Evolutionary conservation across 2,797 vertebrate species (phyloP), one percentile per base, ranked within the genome.

Genomic region (Chrysocyon brachyurus): DNA sequence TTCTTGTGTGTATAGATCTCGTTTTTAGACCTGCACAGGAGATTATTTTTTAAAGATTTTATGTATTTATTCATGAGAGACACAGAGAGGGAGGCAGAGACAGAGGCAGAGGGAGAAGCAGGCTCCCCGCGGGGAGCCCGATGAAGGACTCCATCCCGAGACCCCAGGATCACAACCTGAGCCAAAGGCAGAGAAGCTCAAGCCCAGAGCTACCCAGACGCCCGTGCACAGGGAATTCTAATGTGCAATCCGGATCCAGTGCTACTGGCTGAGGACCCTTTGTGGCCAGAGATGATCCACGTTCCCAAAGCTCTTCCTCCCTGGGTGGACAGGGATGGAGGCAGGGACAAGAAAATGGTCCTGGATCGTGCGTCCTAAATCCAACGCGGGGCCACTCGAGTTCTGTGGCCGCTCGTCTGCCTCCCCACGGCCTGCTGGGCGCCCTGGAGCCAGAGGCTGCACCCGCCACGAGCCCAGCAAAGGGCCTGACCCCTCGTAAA

Each of bases 381-480:
- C n/a, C 11, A 6, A 8, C 0, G 1, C 1, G 5, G 5, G 3
- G 26, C 33, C 19, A 0, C 28, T 3, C 1, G 0, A 9, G 15
- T 12, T 19, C 12, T 54, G 52, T 22, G 52, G 36, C 31, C 21
- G 17, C 52, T 54, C 1, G 4, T 1, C 0, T 19, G 40, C 70
- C 10, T 59, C n/a, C 78, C 57, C 33, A 10, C 0, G 1, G 4
- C 28, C 1, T 0, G 16, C 36, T 17, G 15, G 14, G 46, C 2
- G 0, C 75, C 59, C 57, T 1, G 15, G 64, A 81, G 36, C 57
- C 79, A 87, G 46, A 95, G 12, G 16, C 0, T 16, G 11, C 17
- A 1, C 28, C 28, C 87, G 33, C 70, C 21, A 6, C 31, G 70
- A 59, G 84, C 36, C 87, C 40, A 49, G 54, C 78, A 15, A 24